Evolutionary conservation across 1,140 invertebrate genomes (phyloP), one percentile per base, ranked within the genome.

Genomic region (Halyomorpha halys): DNA sequence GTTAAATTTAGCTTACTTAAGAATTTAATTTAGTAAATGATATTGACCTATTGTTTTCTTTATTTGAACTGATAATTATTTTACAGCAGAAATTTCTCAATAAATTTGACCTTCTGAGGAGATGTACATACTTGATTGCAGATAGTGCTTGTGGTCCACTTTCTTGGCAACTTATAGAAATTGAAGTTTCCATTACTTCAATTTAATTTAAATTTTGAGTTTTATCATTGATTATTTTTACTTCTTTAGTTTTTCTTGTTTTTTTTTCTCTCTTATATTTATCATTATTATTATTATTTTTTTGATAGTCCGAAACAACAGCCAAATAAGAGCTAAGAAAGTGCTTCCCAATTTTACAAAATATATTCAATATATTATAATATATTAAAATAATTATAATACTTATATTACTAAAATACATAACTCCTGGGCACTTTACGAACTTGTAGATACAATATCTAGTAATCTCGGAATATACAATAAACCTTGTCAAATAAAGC

Each of bases 321-420:
- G 56, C 56, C 54, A 49, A 51, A 61, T 27, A 60, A 25, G 39
- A 21, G 63, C 54, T 39, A 56, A 65, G 54, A 45, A 65, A 65
- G 63, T 65, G 63, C 53, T 60, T 56, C 56, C 49, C 54, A 64
- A 60, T 61, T 63, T 59, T 65, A 65, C 44, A 59, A 65, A 65
- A 65, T 64, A 65, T 65, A 65, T 18, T 61, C 25, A 49, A 44
- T 65, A 60, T 65, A 53, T 59, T 25, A 23, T 65, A 65, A 21
- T 45, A 60, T 65, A 65, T 34, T 65, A 65, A 65, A 65, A 65
- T 65, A 65, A 65, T 44, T 59, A 18, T 60, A 54, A 47, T 65
- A 56, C 53, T 56, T 56, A 56, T 49, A 49, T 25, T 60, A 65
- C 56, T 44, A 65, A 25, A 65, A 45, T 44, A 65, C 54, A 54